A percentile compares a stretch with the other conserved stretches of the same genome.
Evolutionary conservation across 2,113 vertebrate genomes (phyloP).

Genomic region (Brachirus orientalis): DNA sequence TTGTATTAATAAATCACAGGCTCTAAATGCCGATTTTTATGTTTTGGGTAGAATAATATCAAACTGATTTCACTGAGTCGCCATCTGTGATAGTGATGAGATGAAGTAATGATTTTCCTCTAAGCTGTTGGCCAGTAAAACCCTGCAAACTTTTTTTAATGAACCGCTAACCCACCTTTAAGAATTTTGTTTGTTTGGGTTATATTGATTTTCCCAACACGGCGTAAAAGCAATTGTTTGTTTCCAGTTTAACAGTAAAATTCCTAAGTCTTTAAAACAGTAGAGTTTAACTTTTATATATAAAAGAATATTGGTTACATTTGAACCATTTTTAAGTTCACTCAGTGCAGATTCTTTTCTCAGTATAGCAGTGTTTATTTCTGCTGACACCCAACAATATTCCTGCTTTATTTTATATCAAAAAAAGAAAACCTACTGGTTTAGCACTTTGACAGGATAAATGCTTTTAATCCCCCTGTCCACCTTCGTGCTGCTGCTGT

Average conservation of each 20-base stretch:
- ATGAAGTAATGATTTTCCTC: conserved; percentile 33
- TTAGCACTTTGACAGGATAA: no score
- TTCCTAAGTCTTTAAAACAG: no score
- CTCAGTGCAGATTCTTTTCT: no score
- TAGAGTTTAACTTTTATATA: no score
- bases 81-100: conserved; percentile 27
- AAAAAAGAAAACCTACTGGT: no score
- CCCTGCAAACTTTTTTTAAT: not conserved
- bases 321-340: no score
- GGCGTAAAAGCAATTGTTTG: conserved; percentile 11
- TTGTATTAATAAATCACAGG: conserved; percentile 44
- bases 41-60: conserved; percentile 27
- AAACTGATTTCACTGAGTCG: conserved; percentile 17
- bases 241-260: not conserved
- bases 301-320: no score
- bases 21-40: conserved; percentile 39
- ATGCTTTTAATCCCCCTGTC: no score
- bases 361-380: no score
- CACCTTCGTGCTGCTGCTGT: no score
- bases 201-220: conserved; percentile 24
- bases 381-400: no score
- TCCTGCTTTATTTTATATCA: no score
- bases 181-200: conserved; percentile 6
- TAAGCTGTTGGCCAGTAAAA: conserved; percentile 19
- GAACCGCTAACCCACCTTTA: conserved; percentile 18